These are phyloP conservation scores for Muricea muricata DNA, from an alignment of 92 coral and sea anemone genomes.

Conservation along the genomic window DNA sequence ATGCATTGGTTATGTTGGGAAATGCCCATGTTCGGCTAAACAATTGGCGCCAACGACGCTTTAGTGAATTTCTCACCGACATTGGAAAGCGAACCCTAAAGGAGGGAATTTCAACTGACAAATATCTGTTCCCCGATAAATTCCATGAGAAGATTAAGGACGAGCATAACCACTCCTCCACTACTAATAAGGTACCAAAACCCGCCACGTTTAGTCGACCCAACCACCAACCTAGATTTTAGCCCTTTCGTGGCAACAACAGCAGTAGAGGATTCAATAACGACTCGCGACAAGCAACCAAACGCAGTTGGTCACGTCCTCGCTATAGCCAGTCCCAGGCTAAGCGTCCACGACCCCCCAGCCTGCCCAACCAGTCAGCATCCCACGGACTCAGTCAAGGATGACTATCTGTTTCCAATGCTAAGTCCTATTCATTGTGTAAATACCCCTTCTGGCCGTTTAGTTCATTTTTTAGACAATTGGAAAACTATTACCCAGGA, in stretches of 20 bases:
- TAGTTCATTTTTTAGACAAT: neutral
- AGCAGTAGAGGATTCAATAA: neutral
- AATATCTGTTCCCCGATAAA: slow-evolving; percentile 63
- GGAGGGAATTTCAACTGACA: slow-evolving; percentile 62
- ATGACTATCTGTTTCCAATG: neutral
- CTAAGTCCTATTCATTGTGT: neutral
- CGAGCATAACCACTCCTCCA: slow-evolving; percentile 67
- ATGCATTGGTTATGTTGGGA: slow-evolving; percentile 59
- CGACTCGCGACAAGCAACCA: slow-evolving; percentile 36
- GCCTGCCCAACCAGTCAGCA: neutral
- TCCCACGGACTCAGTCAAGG: neutral
- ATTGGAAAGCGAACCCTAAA: slow-evolving; percentile 50
- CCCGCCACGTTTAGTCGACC: neutral
- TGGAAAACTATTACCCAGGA: slow-evolving; percentile 5
- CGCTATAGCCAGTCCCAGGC: neutral
- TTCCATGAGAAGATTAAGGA: slow-evolving; percentile 65
- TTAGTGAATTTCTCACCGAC: slow-evolving; percentile 53
- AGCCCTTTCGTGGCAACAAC: slow-evolving; percentile 57
- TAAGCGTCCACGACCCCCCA: neutral
- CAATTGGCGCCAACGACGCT: slow-evolving; percentile 69
- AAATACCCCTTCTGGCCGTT: neutral
- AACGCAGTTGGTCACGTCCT: slow-evolving; percentile 22
- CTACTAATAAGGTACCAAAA: slow-evolving; percentile 43
- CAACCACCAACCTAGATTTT: slow-evolving; percentile 2
- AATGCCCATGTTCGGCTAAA: slow-evolving; percentile 64